Base-by-base conservation (phyloP, 2,113 vertebrate species). In the Aegithalos caudatus region DNA sequence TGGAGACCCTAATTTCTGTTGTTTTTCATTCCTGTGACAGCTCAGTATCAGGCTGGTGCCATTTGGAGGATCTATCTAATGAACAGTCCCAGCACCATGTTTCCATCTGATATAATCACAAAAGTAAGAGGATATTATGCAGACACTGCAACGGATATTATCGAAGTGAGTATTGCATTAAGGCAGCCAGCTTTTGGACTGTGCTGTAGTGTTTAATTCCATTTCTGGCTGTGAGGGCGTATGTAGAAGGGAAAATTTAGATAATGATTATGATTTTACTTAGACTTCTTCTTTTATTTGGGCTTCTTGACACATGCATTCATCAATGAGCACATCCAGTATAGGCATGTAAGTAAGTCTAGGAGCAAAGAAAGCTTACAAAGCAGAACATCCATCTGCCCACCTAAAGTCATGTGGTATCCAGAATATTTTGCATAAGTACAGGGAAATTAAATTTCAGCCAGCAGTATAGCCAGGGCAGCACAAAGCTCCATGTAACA, bases 41-140 rank as follows among this genome's bases (percentile, higher is more conserved):
- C 28, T 81, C 62, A 96, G 8, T 91, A 98, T 33, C 98, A 98
- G 97, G 89, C 97, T 80, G 98, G 98, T 85, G 98, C 98, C 94
- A 97, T 98, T 91, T 98, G 97, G 65, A 98, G 97, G 78, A 66
- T 97, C 58, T 98, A 98, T 69, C 93, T 98, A 79, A 98, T 99
- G 97, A 99, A 99, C 79, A 98, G 98, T 86, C 98, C 97, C 77
- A 97, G 96, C 64, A 97, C 96, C 35, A 44, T 98, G 50, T 84
- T 99, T 86, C 99, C 99, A 81, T 97, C 95, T 54, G 96, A 98
- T 57, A 47, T 99, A 69, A 87, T 98, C 40, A 95, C 97, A 37
- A 99, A 98, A 97, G 45, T 98, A 71, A 97, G 97, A 86, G 98
- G 98, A 40, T 98, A 98, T 95, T 65, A 98, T 33, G 94, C 98